Evolutionary conservation across 2,888 invertebrate species (phyloP), one percentile per base, ranked within the genome.

Genomic region (Drosophila atroscutellata): DNA sequence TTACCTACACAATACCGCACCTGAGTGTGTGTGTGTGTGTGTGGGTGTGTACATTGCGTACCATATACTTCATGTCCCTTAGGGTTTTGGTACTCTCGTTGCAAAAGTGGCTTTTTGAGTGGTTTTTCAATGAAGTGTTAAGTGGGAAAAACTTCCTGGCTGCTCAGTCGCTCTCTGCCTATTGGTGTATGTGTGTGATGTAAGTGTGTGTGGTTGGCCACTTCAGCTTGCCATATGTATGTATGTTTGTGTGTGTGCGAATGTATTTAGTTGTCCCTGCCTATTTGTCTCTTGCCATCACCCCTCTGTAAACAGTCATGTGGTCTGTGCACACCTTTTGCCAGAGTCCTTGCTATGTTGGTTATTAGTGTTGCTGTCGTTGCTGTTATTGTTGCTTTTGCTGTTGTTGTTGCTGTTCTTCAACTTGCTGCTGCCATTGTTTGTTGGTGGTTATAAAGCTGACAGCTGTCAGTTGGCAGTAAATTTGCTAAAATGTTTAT

Each of bases 71-170:
- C 30, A 18, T 54, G 20, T 18, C 52, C 64, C 57, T 66, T 59
- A 34, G 67, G 80, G 61, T 47, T 66, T 72, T 36, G 64, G 26
- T 4, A 37, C 72, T 67, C 80, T 81, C 69, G 75, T 72, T 77
- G 80, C 61, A 68, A 81, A 79, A 91, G 89, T 89, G 91, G 90
- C 85, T 85, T 83, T 85, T 87, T 79, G 79, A 90, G 91, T 90
- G 90, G 89, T 83, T 89, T 90, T 90, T 89, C 91, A 90, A 90
- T 90, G 89, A 91, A 90, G 91, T 90, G 89, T 83, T 91, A 90
- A 91, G 89, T 91, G 89, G 75, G 85, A 66, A 72, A 81, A 83
- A 73, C 81, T 75, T 77, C 71, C 72, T 58, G 74, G 80, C 69
- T 79, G 77, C 77, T 80, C 71, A 75, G 66, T 60, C 59, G 55